Evolutionary conservation across 92 coral and sea anemone species (phyloP), one percentile per base, ranked within the genome.

Genomic region (Montipora capitata): DNA sequence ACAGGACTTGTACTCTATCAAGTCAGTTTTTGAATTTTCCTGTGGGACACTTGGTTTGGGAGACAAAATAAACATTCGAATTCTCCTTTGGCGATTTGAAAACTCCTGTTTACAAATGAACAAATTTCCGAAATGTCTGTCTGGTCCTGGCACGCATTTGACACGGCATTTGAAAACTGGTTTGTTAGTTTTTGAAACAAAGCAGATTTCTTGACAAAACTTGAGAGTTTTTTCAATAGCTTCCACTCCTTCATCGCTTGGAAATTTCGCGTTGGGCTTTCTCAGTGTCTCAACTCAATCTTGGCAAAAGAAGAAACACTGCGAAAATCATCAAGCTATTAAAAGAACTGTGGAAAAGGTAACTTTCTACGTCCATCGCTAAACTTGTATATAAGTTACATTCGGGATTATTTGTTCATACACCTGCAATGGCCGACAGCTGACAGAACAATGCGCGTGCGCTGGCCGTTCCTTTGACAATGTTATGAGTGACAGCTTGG

Each of bases 361-460:
- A 58, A 87, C 81, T 91, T 87, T 75, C 45, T 3, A 86, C 84
- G 85, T 71, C 85, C 87, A 77, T 82, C 94, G 10, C 52, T 48
- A 91, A 81, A 62, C 89, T 75, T 91, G 86, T 91, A 76, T 91
- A 80, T 82, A 83, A 81, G 81, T 81, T 68, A 70, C 80, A 83
- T 87, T 58, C 78, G 79, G 44, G 80, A 79, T 62, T 74, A 64
- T 70, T 85, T 69, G 49, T 41, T 51, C 16, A 64, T 51, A 40
- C 98, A 95, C 98, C 98, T 95, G 98, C 95, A 63, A 61, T 2
- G 2, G 17, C 8, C 10, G 41, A 57, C 98, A 95, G 98, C 95
- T 95, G 98, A 43, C 8, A 0, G 18, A 11, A 43, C 43, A 77
- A 12, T 76, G 83, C 95, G 95, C 98, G 70, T 91, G 98, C 87